Base-by-base conservation (phyloP, 2,113 vertebrate species). In the Sarotherodon lohbergeri region DNA sequence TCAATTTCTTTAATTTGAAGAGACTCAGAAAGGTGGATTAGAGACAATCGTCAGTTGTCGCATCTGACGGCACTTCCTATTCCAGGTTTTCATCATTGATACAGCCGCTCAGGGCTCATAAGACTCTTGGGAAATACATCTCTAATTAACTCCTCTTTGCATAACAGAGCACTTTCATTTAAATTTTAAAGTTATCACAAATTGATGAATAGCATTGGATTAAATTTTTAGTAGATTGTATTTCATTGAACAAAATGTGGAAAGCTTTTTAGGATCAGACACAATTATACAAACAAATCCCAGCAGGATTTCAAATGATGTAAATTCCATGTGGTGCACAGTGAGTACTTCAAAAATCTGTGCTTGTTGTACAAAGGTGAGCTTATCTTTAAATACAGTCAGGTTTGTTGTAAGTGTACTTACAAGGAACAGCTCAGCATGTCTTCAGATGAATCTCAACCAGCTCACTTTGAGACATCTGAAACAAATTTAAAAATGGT, bases 21-120 rank as follows among this genome's bases (percentile, higher is more conserved):
- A 54, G 54, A 56, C 92, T 93, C 94, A 94, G 90, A 94, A 91
- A 90, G 78, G 1, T 90, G 88, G 88, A 90, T 90, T 19, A 81
- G 9, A 80, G 50, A 91, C 71, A 10, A 95, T 98, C 97, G 93
- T 98, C 97, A 98, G 97, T 97, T 98, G 80, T 98, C 97, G 97
- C 96, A 97, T 98, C 97, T 91, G 98, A 98, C 95, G 96, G 98
- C 97, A 98, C 98, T 98, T 98, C 98, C 97, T 98, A 98, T 94
- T 96, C 95, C 83, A 94, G 80, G 92, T 92, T 97, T 92, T 98
- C 97, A 97, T 98, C 97, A 97, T 32, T 59, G 92, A 90, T 36
- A 91, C 76, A 34, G 46, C 32, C 8, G 12, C 73, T 78, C 73
- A 34, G 3, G 29, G 10, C 6, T 68, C 19, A 39, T 13, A 68